Percentiles rank a stretch among this genome's conserved stretches.
phyloP scores from a whole-genome alignment of 1,140 invertebrate genomes.

The Venustaconcha ellipsiformis region DNA sequence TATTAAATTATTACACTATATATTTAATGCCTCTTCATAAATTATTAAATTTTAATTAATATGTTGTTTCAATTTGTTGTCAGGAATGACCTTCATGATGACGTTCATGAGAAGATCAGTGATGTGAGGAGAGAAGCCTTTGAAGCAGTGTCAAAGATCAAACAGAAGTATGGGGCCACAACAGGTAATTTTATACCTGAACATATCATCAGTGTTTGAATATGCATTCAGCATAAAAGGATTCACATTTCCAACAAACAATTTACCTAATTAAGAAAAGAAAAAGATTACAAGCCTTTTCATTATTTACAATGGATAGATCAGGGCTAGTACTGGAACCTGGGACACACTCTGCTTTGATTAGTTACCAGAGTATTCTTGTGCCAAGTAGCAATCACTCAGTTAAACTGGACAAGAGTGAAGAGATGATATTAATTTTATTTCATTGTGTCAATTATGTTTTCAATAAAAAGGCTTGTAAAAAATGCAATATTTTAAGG shows the following conservation, averaged over 20 bases:
- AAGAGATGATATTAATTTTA: too few species aligned
- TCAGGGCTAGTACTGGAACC: too few species aligned
- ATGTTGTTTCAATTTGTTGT: constrained; percentile 3
- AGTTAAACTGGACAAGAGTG: too few species aligned
- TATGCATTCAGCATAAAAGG: not conserved
- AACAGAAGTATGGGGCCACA: constrained; percentile 47
- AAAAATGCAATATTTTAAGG: too few species aligned
- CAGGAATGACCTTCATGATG: constrained; percentile 60
- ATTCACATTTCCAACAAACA: not conserved
- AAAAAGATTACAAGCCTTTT: not conserved
- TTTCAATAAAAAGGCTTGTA: too few species aligned
- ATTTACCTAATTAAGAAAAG: not conserved
- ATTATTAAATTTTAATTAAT: not conserved
- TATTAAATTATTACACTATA: not conserved
- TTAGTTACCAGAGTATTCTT: too few species aligned
- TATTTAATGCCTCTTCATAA: too few species aligned
- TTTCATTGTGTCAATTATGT: too few species aligned
- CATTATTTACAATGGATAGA: not conserved
- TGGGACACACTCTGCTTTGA: too few species aligned
- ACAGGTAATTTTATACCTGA: constrained; percentile 34
- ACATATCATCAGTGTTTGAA: not conserved
- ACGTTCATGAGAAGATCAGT: constrained; percentile 58
- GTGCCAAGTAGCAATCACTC: too few species aligned
- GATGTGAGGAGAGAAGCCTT: constrained; percentile 54
- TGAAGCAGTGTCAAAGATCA: constrained; percentile 55